Evolutionary conservation across 2,888 invertebrate genomes (phyloP).

Genomic region (Gymnocheta viridis): DNA sequence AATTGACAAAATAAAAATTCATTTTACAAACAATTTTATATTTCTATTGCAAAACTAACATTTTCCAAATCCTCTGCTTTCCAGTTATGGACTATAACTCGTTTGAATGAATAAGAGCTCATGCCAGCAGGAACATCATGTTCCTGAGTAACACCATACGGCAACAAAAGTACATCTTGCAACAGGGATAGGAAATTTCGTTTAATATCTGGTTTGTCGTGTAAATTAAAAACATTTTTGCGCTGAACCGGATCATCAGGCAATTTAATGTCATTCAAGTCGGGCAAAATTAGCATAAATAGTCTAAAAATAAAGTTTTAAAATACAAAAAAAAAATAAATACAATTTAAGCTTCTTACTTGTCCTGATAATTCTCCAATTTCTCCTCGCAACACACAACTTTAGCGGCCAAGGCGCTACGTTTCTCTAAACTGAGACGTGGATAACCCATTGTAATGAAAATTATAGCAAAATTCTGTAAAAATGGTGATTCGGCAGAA

Average conservation of each 20-base stretch:
- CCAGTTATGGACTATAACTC: slow-evolving; percentile 88
- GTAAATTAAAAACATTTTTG: slow-evolving; percentile 86
- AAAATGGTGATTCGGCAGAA: slow-evolving; percentile 85
- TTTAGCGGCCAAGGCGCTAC: slow-evolving; percentile 88
- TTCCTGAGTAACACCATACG: slow-evolving; percentile 83
- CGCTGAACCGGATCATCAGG: slow-evolving; percentile 85
- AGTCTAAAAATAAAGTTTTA: slow-evolving; percentile 83
- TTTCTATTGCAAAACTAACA: slow-evolving; percentile 79
- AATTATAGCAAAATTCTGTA: slow-evolving; percentile 95
- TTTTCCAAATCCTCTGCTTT: slow-evolving; percentile 92
- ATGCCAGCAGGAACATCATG: slow-evolving; percentile 88
- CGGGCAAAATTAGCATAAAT: slow-evolving; percentile 90
- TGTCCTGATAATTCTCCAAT: slow-evolving; percentile 92
- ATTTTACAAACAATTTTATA: background rate
- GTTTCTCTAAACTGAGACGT: slow-evolving; percentile 88
- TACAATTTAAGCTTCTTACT: slow-evolving; percentile 84
- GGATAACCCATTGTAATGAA: slow-evolving; percentile 97
- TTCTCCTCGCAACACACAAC: slow-evolving; percentile 91
- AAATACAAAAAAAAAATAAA: no score
- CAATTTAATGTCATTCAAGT: slow-evolving; percentile 87
- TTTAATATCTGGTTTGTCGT: slow-evolving; percentile 85
- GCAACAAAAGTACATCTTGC: slow-evolving; percentile 91
- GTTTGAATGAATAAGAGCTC: slow-evolving; percentile 89
- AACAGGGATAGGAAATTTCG: slow-evolving; percentile 87
- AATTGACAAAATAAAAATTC: background rate